These are phyloP conservation scores for Rhorus exstirpatorius DNA, from an alignment of 2,888 invertebrate genomes.

Conservation along the genomic window DNA sequence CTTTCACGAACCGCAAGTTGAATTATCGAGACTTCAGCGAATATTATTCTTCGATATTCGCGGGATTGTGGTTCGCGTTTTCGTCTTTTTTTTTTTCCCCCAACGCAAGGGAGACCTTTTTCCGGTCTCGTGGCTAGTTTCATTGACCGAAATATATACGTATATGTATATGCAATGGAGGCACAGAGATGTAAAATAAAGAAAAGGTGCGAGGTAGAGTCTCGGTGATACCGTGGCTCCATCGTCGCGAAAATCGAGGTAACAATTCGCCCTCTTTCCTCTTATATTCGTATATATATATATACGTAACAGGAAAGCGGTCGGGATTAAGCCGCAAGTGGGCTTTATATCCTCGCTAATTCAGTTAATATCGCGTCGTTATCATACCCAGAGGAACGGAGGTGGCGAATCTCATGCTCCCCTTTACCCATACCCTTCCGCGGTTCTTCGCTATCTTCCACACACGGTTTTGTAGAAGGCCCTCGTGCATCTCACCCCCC, in stretches of 20 bases:
- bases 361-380: conserved; percentile 78
- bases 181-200: conserved; percentile 1
- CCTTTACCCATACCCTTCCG: not conserved
- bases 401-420: conserved; percentile 35
- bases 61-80: conserved; percentile 10
- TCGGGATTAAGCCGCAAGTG: conserved; percentile 79
- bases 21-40: conserved; percentile 50
- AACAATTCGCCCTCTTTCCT: conserved; percentile 61
- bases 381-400: conserved; percentile 72
- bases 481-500: not conserved
- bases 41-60: conserved; percentile 67
- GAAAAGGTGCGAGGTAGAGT: not conserved
- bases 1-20: not conserved
- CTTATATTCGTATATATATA: conserved; percentile 38
- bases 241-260: conserved; percentile 65
- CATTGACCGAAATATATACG: conserved; percentile 23
- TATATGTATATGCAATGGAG: too few relatives aligned
- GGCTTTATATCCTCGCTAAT: conserved; percentile 79
- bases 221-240: conserved; percentile 46
- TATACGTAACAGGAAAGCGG: conserved; percentile 75
- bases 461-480: conserved; percentile 9
- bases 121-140: conserved; percentile 5
- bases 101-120: conserved; percentile 6
- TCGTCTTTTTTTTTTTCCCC: conserved; percentile 20
- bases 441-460: not conserved